These are phyloP conservation scores for Paratilapia polleni DNA, from an alignment of 2,113 vertebrate species.

Conservation along the genomic window DNA sequence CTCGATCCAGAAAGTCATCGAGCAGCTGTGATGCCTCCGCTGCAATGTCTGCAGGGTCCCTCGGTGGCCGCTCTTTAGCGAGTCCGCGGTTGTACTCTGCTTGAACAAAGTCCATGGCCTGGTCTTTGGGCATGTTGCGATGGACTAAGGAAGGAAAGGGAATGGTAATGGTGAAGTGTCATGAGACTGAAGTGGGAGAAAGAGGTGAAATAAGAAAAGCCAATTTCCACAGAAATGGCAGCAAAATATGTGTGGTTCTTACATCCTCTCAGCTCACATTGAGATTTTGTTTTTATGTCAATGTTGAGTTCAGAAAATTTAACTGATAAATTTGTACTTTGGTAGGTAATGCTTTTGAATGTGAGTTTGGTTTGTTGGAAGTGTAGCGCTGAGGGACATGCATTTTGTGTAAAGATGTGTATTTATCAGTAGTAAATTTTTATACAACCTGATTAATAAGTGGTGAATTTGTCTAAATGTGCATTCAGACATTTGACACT, in stretches of 20 bases:
- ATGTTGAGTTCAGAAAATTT: neutral
- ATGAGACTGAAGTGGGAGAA: neutral
- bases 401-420: neutral
- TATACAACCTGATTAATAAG: neutral
- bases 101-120: constrained; percentile 79
- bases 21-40: constrained; percentile 78
- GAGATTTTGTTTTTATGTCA: neutral
- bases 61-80: constrained; percentile 61
- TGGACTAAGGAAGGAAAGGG: constrained; percentile 73
- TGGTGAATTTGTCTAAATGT: neutral
- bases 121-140: constrained; percentile 82
- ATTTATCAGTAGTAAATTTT: neutral
- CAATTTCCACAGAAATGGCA: neutral
- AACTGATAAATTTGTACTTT: neutral
- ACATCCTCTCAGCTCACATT: neutral
- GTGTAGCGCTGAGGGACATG: neutral
- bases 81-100: constrained; percentile 75
- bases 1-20: constrained; percentile 78
- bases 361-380: neutral
- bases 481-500: neutral
- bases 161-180: constrained; percentile 22
- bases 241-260: neutral
- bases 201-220: neutral
- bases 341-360: neutral
- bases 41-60: constrained; percentile 74